phyloP scores from a whole-genome alignment of 1,140 invertebrate genomes.

The Dendrolimus punctatus region DNA sequence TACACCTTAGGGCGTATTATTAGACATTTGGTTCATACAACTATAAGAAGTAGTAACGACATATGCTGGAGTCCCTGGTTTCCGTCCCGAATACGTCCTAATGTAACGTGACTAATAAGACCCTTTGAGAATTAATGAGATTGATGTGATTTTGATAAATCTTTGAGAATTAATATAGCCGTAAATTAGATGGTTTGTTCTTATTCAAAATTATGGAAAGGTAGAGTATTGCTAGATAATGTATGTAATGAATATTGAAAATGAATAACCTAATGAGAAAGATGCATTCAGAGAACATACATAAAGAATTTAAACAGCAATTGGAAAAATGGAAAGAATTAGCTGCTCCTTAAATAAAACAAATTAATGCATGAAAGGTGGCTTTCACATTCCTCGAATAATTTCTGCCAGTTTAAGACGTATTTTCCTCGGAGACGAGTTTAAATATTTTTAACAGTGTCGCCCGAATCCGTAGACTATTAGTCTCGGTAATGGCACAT shows the following conservation, averaged over 20 bases:
- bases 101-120: slow-evolving; percentile 45
- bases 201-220: no score
- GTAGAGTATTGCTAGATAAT: not conserved
- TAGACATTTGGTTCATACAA: no score
- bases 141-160: slow-evolving; percentile 26
- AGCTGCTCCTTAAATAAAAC: no score
- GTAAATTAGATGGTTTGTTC: no score
- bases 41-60: slow-evolving; percentile 32
- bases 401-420: slow-evolving; percentile 30
- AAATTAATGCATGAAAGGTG: slow-evolving; percentile 22
- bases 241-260: slow-evolving; percentile 3
- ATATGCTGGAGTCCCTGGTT: slow-evolving; percentile 44
- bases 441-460: slow-evolving; percentile 49
- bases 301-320: no score
- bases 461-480: slow-evolving; percentile 36
- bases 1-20: no score
- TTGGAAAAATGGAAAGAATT: no score
- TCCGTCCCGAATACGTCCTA: slow-evolving; percentile 38
- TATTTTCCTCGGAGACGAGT: slow-evolving; percentile 1
- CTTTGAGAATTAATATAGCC: not conserved
- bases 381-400: slow-evolving; percentile 42
- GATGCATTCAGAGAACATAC: no score
- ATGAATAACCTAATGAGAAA: not conserved
- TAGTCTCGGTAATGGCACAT: slow-evolving; percentile 56
- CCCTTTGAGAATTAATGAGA: slow-evolving; percentile 28